Conservation (phyloP, 2,888 invertebrate genomes). For the Empis stercorea region DNA sequence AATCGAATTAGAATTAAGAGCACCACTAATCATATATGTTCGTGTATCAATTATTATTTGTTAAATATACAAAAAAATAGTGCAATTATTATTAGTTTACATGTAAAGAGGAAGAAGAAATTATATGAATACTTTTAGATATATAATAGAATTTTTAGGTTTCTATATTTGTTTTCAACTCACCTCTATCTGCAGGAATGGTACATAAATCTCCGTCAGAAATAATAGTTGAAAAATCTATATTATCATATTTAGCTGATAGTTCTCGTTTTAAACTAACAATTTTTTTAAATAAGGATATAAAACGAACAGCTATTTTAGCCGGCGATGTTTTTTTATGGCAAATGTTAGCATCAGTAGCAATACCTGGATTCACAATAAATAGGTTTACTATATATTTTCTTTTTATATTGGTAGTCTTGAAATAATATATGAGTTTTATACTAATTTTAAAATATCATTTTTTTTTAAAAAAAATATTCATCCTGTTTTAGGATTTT, state of each 20-base stretch:
- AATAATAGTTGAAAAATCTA: conserved; percentile 23
- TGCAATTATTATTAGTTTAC: too few species aligned
- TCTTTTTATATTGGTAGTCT: neutral
- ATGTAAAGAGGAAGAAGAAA: too few species aligned
- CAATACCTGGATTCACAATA: conserved; percentile 73
- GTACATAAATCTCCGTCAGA: conserved; percentile 19
- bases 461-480: too few species aligned
- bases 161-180: conserved; percentile 5
- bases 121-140: too few species aligned
- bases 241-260: conserved; percentile 40
- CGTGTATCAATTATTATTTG: too few species aligned
- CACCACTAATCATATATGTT: too few species aligned
- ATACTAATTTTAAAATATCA: neutral
- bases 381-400: conserved; percentile 43
- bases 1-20: too few species aligned
- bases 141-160: too few species aligned
- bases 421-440: too few species aligned
- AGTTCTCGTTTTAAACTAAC: conserved; percentile 68
- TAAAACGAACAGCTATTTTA: conserved; percentile 31
- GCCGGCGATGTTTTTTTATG: conserved; percentile 76
- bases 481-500: too few species aligned
- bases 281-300: neutral
- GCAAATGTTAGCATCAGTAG: conserved; percentile 79
- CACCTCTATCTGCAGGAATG: conserved; percentile 35
- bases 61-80: too few species aligned